Evolutionary conservation across 2,888 invertebrate genomes (phyloP).

Genomic region (Agrilus cyanescens): DNA sequence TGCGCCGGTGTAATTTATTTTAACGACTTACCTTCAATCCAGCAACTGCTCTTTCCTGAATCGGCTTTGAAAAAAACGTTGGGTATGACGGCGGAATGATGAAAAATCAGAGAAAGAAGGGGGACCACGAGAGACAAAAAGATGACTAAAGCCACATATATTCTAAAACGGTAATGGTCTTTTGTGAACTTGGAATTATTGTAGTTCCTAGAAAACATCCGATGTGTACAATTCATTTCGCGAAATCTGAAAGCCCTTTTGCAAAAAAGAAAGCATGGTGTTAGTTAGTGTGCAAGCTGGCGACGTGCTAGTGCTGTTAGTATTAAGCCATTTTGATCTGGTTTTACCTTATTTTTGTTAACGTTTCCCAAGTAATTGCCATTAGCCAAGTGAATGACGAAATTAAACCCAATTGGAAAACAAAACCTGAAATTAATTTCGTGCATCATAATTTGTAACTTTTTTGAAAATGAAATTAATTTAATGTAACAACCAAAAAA

Average conservation of each 20-base stretch:
- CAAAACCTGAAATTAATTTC: slow-evolving; percentile 22
- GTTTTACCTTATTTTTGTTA: slow-evolving; percentile 24
- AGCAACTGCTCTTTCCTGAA: slow-evolving; percentile 19
- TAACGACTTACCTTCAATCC: slow-evolving; percentile 23
- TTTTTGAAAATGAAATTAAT: neutral
- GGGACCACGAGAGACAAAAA: slow-evolving; percentile 18
- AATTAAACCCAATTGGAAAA: slow-evolving; percentile 26
- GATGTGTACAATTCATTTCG: too few species aligned
- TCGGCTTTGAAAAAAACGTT: slow-evolving; percentile 21
- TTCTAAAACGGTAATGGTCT: slow-evolving; percentile 9
- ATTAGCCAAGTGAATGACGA: slow-evolving; percentile 25
- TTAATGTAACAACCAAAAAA: neutral
- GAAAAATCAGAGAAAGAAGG: slow-evolving; percentile 17
- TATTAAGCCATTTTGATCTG: neutral
- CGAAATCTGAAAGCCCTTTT: too few species aligned
- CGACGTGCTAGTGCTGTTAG: neutral
- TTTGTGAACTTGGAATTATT: slow-evolving; percentile 4
- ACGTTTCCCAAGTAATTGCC: slow-evolving; percentile 24
- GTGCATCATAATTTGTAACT: slow-evolving; percentile 1
- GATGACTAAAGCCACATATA: slow-evolving; percentile 11
- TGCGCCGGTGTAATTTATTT: neutral
- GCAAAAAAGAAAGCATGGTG: too few species aligned
- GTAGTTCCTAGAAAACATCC: slow-evolving; percentile 9
- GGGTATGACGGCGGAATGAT: slow-evolving; percentile 22
- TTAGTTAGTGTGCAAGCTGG: too few species aligned